A percentile compares a stretch with the other conserved stretches of the same genome.
Evolutionary conservation across 2,888 invertebrate species (phyloP).

Genomic region (Polydesmus complanatus): DNA sequence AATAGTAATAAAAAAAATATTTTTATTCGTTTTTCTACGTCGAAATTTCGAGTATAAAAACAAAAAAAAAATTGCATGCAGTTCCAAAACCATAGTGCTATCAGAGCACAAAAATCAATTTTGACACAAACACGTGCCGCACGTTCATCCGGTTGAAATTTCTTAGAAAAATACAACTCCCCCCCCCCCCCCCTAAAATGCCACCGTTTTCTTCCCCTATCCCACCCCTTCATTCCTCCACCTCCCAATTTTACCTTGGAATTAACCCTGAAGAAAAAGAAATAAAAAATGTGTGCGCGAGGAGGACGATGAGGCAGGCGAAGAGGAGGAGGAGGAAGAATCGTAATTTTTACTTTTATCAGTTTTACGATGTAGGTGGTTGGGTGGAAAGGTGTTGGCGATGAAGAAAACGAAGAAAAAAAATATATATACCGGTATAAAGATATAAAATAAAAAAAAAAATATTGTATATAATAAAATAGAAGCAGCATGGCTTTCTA

Average conservation of each 20-base stretch:
- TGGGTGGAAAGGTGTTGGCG: too few species aligned
- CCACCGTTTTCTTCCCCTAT: not conserved
- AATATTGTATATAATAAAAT: too few species aligned
- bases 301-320: not conserved
- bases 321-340: not conserved
- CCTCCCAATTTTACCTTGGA: not conserved
- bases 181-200: not conserved
- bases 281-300: not conserved
- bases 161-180: not conserved
- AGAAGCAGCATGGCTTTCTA: too few species aligned
- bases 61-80: too few species aligned
- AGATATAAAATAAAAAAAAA: too few species aligned
- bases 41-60: too few species aligned
- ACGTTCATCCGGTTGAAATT: not conserved
- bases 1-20: too few species aligned
- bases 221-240: not conserved
- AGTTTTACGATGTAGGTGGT: not conserved
- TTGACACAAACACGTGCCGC: not conserved
- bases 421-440: too few species aligned
- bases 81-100: not conserved
- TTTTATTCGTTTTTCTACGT: too few species aligned
- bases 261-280: not conserved
- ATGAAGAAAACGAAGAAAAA: too few species aligned
- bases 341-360: not conserved
- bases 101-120: not conserved